Evolutionary conservation across 2,113 vertebrate species (phyloP), one percentile per base, ranked within the genome.

Genomic region (Eolophus roseicapilla): DNA sequence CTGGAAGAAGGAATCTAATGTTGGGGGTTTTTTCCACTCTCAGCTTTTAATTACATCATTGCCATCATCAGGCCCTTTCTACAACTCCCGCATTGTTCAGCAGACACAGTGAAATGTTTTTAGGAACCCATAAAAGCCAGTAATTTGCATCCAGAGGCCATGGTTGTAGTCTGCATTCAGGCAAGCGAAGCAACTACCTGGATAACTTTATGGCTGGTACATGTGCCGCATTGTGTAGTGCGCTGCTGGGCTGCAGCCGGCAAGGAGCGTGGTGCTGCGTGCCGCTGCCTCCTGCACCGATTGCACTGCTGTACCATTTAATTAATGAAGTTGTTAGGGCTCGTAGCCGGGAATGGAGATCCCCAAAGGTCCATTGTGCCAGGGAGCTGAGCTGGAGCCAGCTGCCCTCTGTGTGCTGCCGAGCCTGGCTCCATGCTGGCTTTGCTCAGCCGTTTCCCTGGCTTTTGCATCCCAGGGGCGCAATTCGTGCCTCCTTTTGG

Each of bases 1-100:
- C 79, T 94, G 90, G 92, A 93, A 95, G 92, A 93, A 91, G 94
- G 49, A 92, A 77, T 75, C 82, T 94, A 95, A 94, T 93, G 57
- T 57, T 3, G 0, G 9, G 35, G 2, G 63, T 52, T 65, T 68
- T 92, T 81, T 28, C 91, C 95, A 62, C 88, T 94, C 86, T 13
- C 50, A 94, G 86, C 88, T 94, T 97, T 96, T 96, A 94, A 93
- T 95, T 90, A 68, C 77, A 55, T 87, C 79, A 35, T 73, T 89
- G 89, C 88, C 83, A 63, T 93, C 91, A 59, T 69, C 7, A 15
- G 33, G 47, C 41, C 46, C 71, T 94, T 88, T 95, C 89, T 88
- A 53, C 93, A 86, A 77, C 86, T 94, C 96, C 88, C 52, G 92
- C 87, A 92, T 90, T 94, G 91, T 95, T 92, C 82, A 49, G 57